Conservation (phyloP, 2,888 invertebrate genomes). For the Apodemia zela region DNA sequence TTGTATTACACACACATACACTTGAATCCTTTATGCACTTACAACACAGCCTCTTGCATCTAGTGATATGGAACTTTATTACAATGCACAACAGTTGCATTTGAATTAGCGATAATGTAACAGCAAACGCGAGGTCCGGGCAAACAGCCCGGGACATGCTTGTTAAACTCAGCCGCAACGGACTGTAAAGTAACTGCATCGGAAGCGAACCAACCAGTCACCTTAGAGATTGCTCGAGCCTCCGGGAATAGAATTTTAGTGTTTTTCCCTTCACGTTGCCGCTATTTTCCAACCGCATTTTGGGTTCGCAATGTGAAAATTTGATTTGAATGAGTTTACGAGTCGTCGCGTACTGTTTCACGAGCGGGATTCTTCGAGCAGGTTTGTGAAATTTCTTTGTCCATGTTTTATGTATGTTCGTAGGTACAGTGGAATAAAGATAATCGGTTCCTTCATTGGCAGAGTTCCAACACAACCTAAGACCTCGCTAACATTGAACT, state of each 20-base stretch:
- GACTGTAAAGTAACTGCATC: slow-evolving; percentile 48
- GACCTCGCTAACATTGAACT: slow-evolving; percentile 18
- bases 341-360: slow-evolving; percentile 48
- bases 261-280: slow-evolving; percentile 43
- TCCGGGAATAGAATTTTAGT: slow-evolving; percentile 39
- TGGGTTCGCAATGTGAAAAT: slow-evolving; percentile 41
- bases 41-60: slow-evolving; percentile 48
- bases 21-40: slow-evolving; percentile 52
- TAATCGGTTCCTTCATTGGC: slow-evolving; percentile 60
- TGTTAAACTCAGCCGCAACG: slow-evolving; percentile 47
- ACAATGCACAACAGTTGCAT: slow-evolving; percentile 36
- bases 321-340: slow-evolving; percentile 56
- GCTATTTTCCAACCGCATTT: slow-evolving; percentile 37
- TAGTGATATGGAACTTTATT: slow-evolving; percentile 46
- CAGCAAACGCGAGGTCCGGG: slow-evolving; percentile 42
- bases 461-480: slow-evolving; percentile 41
- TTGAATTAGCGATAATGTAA: slow-evolving; percentile 31
- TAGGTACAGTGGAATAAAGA: slow-evolving; percentile 58
- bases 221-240: slow-evolving; percentile 41
- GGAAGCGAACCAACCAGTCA: slow-evolving; percentile 50
- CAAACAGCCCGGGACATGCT: slow-evolving; percentile 49
- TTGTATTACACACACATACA: slow-evolving; percentile 37
- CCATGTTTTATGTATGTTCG: slow-evolving; percentile 49
- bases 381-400: slow-evolving; percentile 55
- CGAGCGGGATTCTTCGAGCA: slow-evolving; percentile 44